Conservation (phyloP, 1,140 invertebrate species). For the Magallana ariakensis region DNA sequence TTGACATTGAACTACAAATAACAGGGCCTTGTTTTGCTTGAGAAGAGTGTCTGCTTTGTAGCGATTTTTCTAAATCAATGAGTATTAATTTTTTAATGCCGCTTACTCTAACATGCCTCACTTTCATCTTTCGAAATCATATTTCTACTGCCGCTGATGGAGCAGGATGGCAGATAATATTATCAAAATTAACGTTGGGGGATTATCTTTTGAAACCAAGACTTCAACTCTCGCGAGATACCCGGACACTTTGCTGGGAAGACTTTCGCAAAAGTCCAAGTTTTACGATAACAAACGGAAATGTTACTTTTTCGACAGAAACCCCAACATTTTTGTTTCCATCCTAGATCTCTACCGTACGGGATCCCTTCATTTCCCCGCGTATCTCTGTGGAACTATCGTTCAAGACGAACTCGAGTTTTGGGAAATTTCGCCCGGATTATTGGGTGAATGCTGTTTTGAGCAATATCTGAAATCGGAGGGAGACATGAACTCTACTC, state of each 20-base stretch:
- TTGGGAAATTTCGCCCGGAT: conserved; percentile 28
- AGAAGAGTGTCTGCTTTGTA: too few species aligned
- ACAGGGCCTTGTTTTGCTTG: too few species aligned
- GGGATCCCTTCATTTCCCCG: conserved; percentile 45
- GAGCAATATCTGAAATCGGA: conserved; percentile 44
- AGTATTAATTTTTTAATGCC: too few species aligned
- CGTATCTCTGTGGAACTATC: conserved; percentile 39
- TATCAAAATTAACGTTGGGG: conserved; percentile 50
- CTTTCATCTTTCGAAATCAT: too few species aligned
- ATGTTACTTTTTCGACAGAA: conserved; percentile 54
- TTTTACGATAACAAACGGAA: conserved; percentile 43
- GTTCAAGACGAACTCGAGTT: conserved; percentile 48
- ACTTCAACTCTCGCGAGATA: conserved; percentile 12
- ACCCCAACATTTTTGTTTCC: conserved; percentile 48
- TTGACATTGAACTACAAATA: too few species aligned
- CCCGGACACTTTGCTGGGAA: conserved; percentile 43
- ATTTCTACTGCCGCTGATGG: background rate
- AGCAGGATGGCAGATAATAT: conserved; percentile 12
- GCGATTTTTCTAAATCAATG: too few species aligned
- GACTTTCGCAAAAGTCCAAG: conserved; percentile 22
- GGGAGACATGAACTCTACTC: conserved; percentile 10
- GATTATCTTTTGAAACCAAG: conserved; percentile 32
- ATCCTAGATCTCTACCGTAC: conserved; percentile 51
- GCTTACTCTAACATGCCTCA: too few species aligned
- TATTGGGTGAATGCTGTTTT: conserved; percentile 48